phyloP scores from a whole-genome alignment of 1,140 invertebrate genomes.

The Drosophila elegans region DNA sequence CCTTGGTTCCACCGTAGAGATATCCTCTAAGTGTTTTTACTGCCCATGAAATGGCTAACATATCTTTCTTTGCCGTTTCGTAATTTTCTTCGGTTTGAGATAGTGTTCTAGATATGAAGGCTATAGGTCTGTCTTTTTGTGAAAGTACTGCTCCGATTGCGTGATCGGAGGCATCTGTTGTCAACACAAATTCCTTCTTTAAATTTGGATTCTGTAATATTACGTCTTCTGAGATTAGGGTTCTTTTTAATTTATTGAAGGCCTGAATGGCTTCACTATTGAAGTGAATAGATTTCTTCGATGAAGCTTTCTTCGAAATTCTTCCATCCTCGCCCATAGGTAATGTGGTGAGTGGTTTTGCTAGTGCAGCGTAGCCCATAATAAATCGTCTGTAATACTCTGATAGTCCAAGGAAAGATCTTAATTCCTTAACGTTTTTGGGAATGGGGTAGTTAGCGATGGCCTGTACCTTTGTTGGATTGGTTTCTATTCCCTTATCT shows the following conservation, averaged over 20 bases:
- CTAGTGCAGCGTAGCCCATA: background rate
- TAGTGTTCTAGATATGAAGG: slow-evolving; percentile 63
- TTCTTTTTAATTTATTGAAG: background rate
- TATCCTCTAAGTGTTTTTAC: slow-evolving; percentile 75
- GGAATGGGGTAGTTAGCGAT: background rate
- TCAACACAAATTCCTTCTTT: background rate
- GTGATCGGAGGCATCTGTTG: background rate
- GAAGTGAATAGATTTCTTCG: background rate
- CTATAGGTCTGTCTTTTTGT: slow-evolving; percentile 33
- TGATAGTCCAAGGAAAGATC: background rate
- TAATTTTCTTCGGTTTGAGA: slow-evolving; percentile 56
- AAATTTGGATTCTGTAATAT: background rate
- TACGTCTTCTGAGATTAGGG: background rate
- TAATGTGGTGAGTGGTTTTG: too few species aligned
- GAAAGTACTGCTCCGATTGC: slow-evolving; percentile 42
- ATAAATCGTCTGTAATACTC: background rate
- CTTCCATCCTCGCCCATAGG: background rate
- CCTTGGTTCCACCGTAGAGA: slow-evolving; percentile 59
- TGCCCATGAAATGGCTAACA: slow-evolving; percentile 85
- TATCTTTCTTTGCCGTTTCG: slow-evolving; percentile 68
- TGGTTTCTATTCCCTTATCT: background rate
- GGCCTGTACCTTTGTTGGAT: background rate
- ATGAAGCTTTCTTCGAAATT: too few species aligned
- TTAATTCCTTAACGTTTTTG: background rate
- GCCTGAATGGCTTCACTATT: background rate